Evolutionary conservation across 1,140 invertebrate genomes (phyloP).

Genomic region (Apis dorsata): DNA sequence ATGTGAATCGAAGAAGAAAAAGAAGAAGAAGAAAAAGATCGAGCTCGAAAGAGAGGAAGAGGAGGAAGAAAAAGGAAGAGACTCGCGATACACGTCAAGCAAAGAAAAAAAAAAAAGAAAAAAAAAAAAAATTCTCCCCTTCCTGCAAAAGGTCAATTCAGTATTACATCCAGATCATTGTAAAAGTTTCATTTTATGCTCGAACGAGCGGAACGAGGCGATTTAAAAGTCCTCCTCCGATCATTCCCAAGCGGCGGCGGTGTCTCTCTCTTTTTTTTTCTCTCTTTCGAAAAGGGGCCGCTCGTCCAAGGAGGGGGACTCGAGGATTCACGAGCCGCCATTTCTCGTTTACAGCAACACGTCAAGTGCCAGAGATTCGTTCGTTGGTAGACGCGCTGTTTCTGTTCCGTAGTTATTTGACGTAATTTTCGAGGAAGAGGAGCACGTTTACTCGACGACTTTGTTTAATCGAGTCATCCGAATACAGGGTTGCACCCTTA

Average conservation of each 20-base stretch:
- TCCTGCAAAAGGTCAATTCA: slow-evolving; percentile 32
- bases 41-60: not conserved
- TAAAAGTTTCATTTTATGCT: slow-evolving; percentile 27
- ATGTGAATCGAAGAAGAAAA: not conserved
- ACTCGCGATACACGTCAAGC: slow-evolving; percentile 14
- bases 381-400: slow-evolving; percentile 16
- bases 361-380: slow-evolving; percentile 37
- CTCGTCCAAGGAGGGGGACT: not conserved
- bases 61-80: not conserved
- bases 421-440: not conserved
- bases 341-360: slow-evolving; percentile 15
- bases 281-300: not conserved
- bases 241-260: not conserved
- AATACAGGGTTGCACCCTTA: slow-evolving; percentile 46
- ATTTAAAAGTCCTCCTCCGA: not conserved
- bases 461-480: slow-evolving; percentile 42
- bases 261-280: not conserved
- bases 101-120: not conserved
- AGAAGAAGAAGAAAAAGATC: not conserved
- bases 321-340: not conserved
- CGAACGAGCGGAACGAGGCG: not conserved
- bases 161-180: slow-evolving; percentile 33
- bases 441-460: slow-evolving; percentile 13
- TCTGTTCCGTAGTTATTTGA: slow-evolving; percentile 10
- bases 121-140: not conserved